phyloP scores from a whole-genome alignment of 2,797 vertebrate genomes.

The Eremophila alpestris region DNA sequence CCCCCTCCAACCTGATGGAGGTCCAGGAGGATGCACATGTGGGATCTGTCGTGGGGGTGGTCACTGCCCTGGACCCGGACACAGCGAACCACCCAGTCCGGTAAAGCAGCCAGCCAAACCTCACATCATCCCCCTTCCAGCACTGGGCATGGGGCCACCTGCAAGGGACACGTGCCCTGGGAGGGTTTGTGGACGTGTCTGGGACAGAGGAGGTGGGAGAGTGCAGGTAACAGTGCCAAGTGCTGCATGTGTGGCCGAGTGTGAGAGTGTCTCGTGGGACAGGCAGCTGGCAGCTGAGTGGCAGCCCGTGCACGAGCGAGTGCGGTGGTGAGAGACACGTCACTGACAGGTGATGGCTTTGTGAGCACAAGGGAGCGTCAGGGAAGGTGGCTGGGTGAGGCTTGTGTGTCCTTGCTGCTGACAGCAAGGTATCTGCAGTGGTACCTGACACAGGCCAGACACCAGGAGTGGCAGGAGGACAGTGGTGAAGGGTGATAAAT shows the following conservation, averaged over 20 bases:
- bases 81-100: conserved; percentile 88
- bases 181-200: accelerated
- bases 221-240: neutral
- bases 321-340: accelerated
- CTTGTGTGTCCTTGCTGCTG: neutral
- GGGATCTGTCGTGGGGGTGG: conserved; percentile 88
- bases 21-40: conserved; percentile 92
- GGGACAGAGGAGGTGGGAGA: neutral
- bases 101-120: conserved; percentile 70
- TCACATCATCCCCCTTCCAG: neutral
- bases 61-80: conserved; percentile 92
- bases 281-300: neutral
- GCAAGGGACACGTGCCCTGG: accelerated
- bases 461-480: neutral
- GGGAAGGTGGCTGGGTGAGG: neutral
- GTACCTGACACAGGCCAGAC: neutral
- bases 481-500: neutral
- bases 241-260: accelerated
- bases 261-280: neutral
- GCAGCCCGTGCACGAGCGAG: neutral
- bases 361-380: neutral
- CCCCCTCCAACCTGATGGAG: conserved; percentile 85
- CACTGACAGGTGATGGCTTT: neutral
- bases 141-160: accelerated
- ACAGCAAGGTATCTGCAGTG: neutral